Evolutionary conservation across 1,140 invertebrate genomes (phyloP).

Genomic region (Nautilus pompilius): DNA sequence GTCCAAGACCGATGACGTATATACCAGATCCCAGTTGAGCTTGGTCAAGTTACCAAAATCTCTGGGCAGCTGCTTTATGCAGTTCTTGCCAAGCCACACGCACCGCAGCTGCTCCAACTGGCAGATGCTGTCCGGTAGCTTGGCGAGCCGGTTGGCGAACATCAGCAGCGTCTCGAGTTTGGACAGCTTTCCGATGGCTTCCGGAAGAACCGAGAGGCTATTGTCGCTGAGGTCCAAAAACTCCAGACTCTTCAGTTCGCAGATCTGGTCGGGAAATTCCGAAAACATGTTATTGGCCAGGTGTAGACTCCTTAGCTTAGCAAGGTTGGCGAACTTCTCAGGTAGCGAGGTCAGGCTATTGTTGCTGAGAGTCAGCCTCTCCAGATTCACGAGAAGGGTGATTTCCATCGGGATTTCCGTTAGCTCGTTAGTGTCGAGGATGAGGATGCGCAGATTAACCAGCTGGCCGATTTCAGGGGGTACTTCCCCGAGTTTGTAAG

Average conservation of each 20-base stretch:
- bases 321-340: slow-evolving; percentile 37
- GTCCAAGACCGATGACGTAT: slow-evolving; percentile 47
- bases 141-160: slow-evolving; percentile 44
- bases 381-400: slow-evolving; percentile 40
- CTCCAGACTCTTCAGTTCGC: slow-evolving; percentile 38
- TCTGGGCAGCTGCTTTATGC: slow-evolving; percentile 39
- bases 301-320: slow-evolving; percentile 49
- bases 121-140: slow-evolving; percentile 48
- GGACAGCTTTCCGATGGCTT: slow-evolving; percentile 40
- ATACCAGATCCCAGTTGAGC: slow-evolving; percentile 50
- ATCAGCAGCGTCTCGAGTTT: slow-evolving; percentile 49
- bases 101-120: slow-evolving; percentile 41
- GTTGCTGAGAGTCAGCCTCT: slow-evolving; percentile 52
- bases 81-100: slow-evolving; percentile 54
- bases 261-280: slow-evolving; percentile 43
- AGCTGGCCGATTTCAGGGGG: slow-evolving; percentile 46
- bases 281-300: slow-evolving; percentile 52
- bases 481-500: slow-evolving; percentile 41
- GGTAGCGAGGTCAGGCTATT: slow-evolving; percentile 48
- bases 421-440: slow-evolving; percentile 55
- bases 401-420: slow-evolving; percentile 45
- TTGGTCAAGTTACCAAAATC: slow-evolving; percentile 44
- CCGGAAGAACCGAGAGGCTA: slow-evolving; percentile 30
- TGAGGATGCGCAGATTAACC: slow-evolving; percentile 45
- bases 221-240: slow-evolving; percentile 54